A percentile compares a stretch with the other conserved stretches of the same genome.
Conservation (phyloP, 2,888 invertebrate genomes). For the Caenorhabditis sp. region DNA sequence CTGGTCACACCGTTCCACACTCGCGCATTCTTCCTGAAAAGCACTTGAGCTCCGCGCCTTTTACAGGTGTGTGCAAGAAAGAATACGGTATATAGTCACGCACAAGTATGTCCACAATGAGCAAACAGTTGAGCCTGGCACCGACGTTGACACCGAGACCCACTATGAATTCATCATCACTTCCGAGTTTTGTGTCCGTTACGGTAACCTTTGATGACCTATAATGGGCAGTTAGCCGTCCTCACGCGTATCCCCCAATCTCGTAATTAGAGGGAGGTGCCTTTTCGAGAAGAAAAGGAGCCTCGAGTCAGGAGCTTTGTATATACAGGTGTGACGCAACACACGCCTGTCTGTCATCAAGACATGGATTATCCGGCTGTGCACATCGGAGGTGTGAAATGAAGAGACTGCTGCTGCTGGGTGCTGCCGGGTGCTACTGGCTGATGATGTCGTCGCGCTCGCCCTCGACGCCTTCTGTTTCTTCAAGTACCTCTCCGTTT, state of each 20-base stretch:
- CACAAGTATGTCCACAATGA: slow-evolving; percentile 43
- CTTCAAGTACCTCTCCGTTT: slow-evolving; percentile 50
- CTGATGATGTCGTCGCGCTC: slow-evolving; percentile 2
- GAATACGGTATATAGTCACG: slow-evolving; percentile 49
- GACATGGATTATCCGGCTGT: slow-evolving; percentile 43
- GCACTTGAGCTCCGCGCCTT: slow-evolving; percentile 42
- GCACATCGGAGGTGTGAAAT: slow-evolving; percentile 44
- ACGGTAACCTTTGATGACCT: slow-evolving; percentile 39
- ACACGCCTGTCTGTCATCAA: slow-evolving; percentile 41
- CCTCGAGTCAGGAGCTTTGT: slow-evolving; percentile 31
- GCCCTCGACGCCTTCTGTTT: slow-evolving; percentile 17
- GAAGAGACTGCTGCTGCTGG: slow-evolving; percentile 9
- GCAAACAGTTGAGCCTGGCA: slow-evolving; percentile 33
- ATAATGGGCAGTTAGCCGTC: slow-evolving; percentile 4
- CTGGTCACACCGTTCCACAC: not conserved
- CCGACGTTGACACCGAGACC: slow-evolving; percentile 16
- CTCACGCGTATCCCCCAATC: slow-evolving; percentile 25
- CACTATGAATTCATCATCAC: not conserved
- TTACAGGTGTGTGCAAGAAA: slow-evolving; percentile 35
- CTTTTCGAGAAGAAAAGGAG: slow-evolving; percentile 19
- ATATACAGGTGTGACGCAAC: slow-evolving; percentile 51
- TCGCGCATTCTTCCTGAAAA: slow-evolving; percentile 25
- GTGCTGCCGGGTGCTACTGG: not conserved
- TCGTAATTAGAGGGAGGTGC: slow-evolving; percentile 27
- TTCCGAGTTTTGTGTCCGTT: slow-evolving; percentile 2